Conservation (phyloP, 2,888 invertebrate species). For the Abrostola tripartita region DNA sequence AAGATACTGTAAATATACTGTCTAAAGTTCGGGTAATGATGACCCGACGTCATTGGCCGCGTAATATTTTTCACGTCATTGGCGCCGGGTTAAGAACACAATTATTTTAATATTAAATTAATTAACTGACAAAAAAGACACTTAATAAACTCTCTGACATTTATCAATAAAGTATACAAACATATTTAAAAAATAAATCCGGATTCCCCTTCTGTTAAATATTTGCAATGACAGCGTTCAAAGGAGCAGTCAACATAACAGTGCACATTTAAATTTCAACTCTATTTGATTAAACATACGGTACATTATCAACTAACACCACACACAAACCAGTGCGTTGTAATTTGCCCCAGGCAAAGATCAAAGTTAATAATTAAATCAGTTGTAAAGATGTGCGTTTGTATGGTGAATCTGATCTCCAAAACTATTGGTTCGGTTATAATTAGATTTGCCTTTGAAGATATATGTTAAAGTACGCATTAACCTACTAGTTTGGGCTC, state of each 20-base stretch:
- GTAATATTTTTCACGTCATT: too few relatives aligned
- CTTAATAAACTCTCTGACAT: neutral
- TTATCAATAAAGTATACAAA: constrained; percentile 9
- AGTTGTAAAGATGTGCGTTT: constrained; percentile 45
- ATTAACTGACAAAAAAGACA: neutral
- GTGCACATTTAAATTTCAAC: neutral
- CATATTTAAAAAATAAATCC: constrained; percentile 3
- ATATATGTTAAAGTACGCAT: constrained; percentile 25
- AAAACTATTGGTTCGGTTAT: constrained; percentile 50
- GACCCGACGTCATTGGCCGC: too few relatives aligned
- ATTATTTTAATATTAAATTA: too few relatives aligned
- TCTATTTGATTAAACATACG: neutral
- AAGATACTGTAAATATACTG: too few relatives aligned
- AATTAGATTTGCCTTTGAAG: constrained; percentile 51
- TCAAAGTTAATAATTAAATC: constrained; percentile 59
- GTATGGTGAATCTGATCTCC: constrained; percentile 35
- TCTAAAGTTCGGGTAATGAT: too few relatives aligned
- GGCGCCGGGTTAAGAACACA: too few relatives aligned
- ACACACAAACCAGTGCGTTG: constrained; percentile 1
- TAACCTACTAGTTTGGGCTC: constrained; percentile 5
- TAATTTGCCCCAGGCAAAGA: constrained; percentile 45
- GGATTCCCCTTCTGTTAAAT: constrained; percentile 31
- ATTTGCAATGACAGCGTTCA: constrained; percentile 31
- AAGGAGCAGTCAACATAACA: constrained; percentile 43
- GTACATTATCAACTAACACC: neutral